Evolutionary conservation across 1,140 invertebrate genomes (phyloP).

Genomic region (Agrilus planipennis): DNA sequence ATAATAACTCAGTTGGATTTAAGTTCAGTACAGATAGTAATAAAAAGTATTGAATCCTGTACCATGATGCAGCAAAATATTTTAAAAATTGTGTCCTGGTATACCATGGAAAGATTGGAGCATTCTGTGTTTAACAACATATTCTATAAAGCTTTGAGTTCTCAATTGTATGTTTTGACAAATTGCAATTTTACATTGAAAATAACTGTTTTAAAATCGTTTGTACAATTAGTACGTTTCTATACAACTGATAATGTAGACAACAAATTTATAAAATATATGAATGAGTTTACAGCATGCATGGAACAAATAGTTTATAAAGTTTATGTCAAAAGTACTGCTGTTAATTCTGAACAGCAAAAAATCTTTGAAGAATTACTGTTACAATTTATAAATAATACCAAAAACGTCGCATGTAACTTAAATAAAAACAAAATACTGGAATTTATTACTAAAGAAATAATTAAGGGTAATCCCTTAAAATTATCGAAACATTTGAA

Average conservation of each 20-base stretch:
- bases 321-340: slow-evolving; percentile 13
- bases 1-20: slow-evolving; percentile 37
- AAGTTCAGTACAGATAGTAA: slow-evolving; percentile 29
- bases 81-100: slow-evolving; percentile 21
- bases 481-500: too few species aligned
- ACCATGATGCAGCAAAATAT: slow-evolving; percentile 18
- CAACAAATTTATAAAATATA: slow-evolving; percentile 10
- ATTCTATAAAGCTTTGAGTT: slow-evolving; percentile 15
- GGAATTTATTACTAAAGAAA: too few species aligned
- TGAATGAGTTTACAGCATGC: slow-evolving; percentile 14
- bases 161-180: slow-evolving; percentile 20
- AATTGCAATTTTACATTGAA: slow-evolving; percentile 14
- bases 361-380: neutral
- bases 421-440: neutral
- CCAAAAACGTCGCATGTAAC: neutral
- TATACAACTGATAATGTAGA: slow-evolving; percentile 13
- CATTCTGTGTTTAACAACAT: slow-evolving; percentile 15
- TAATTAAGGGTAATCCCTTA: too few species aligned
- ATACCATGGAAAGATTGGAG: slow-evolving; percentile 19
- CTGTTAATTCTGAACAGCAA: neutral
- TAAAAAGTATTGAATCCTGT: slow-evolving; percentile 14
- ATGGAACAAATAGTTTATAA: slow-evolving; percentile 24
- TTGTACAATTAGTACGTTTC: slow-evolving; percentile 14
- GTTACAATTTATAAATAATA: neutral
- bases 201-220: slow-evolving; percentile 20